These are phyloP conservation scores for Linnaemya vulpina DNA, from an alignment of 2,888 invertebrate species.

Conservation along the genomic window DNA sequence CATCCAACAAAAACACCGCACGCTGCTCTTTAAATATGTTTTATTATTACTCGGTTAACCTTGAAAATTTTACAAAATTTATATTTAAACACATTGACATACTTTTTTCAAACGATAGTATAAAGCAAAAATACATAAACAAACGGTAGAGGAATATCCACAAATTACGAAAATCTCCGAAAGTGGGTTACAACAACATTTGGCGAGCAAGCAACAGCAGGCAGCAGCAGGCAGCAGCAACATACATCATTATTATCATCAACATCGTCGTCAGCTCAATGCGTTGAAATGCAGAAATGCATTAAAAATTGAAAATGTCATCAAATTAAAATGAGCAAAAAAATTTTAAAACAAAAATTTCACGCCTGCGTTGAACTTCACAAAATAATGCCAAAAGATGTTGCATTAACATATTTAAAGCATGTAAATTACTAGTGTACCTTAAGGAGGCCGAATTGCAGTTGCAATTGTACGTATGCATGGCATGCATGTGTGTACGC, in stretches of 20 bases:
- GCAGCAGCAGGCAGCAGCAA: not conserved
- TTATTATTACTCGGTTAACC: slow-evolving; percentile 49
- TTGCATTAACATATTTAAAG: not conserved
- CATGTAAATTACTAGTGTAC: slow-evolving; percentile 25
- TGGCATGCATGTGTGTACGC: no score
- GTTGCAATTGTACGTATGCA: no score
- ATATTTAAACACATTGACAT: slow-evolving; percentile 53
- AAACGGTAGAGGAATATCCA: slow-evolving; percentile 26
- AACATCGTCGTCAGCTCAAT: slow-evolving; percentile 1
- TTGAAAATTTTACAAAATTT: slow-evolving; percentile 59
- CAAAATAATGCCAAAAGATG: not conserved
- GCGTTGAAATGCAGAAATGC: slow-evolving; percentile 36
- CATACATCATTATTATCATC: slow-evolving; percentile 22
- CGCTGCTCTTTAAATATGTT: not conserved
- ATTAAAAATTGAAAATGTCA: slow-evolving; percentile 59
- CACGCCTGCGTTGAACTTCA: not conserved
- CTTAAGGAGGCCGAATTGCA: slow-evolving; percentile 44
- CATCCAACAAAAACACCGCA: slow-evolving; percentile 3
- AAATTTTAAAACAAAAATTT: slow-evolving; percentile 29
- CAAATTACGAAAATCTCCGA: slow-evolving; percentile 47
- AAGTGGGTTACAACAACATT: slow-evolving; percentile 49
- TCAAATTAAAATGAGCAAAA: slow-evolving; percentile 30
- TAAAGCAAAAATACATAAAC: not conserved
- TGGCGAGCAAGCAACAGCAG: slow-evolving; percentile 16
- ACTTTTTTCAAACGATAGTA: slow-evolving; percentile 33